These are phyloP conservation scores for Abscondita cerata DNA, from an alignment of 2,888 invertebrate species.

Conservation along the genomic window DNA sequence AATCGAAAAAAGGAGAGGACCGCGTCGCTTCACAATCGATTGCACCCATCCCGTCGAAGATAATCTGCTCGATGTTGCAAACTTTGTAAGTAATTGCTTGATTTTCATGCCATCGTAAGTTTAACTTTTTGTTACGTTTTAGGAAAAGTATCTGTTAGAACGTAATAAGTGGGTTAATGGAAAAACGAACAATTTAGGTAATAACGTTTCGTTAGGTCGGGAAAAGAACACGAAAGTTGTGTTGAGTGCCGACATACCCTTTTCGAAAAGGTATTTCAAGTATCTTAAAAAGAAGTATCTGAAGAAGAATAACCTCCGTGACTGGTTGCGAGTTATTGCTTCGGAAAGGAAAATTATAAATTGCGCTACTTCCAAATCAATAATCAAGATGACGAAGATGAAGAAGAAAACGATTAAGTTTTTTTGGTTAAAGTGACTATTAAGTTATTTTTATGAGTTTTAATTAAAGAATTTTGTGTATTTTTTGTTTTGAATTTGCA, in stretches of 20 bases:
- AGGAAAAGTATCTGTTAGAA: constrained; percentile 88
- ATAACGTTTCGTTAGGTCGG: constrained; percentile 85
- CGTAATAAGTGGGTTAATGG: constrained; percentile 95
- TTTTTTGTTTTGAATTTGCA: too few relatives aligned
- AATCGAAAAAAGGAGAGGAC: constrained; percentile 88
- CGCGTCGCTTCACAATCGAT: constrained; percentile 91
- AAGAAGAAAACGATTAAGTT: constrained; percentile 87
- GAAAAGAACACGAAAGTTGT: constrained; percentile 90
- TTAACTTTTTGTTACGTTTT: constrained; percentile 43
- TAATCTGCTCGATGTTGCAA: constrained; percentile 96
- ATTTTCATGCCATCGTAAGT: too few relatives aligned
- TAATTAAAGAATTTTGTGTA: too few relatives aligned
- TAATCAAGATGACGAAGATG: constrained; percentile 76
- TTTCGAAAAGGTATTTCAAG: constrained; percentile 92
- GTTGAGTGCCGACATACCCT: constrained; percentile 86
- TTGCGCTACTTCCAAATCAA: constrained; percentile 99
- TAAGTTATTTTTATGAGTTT: too few relatives aligned
- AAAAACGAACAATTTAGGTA: constrained; percentile 95
- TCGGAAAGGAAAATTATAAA: constrained; percentile 95
- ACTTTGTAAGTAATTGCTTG: constrained; percentile 80
- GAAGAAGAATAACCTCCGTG: constrained; percentile 98
- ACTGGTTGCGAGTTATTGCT: constrained; percentile 99
- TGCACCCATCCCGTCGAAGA: constrained; percentile 99
- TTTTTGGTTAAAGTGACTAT: constrained; percentile 9
- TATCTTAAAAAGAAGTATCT: constrained; percentile 99